These are phyloP conservation scores for Saiga tatarica DNA, from an alignment of 2,113 vertebrate species.

Conservation along the genomic window DNA sequence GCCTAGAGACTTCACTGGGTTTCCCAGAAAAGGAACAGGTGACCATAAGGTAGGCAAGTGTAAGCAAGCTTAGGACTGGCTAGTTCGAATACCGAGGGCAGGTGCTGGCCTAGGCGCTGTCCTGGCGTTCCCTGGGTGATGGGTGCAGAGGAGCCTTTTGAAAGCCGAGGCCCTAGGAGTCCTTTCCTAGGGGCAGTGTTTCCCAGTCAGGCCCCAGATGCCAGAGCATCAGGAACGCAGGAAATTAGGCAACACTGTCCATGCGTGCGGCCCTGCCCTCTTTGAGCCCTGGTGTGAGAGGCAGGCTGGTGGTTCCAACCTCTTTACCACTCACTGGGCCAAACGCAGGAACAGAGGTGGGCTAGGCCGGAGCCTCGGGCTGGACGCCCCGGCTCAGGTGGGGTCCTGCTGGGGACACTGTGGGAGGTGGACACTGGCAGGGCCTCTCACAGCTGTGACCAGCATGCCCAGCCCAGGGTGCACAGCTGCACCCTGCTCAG, in stretches of 20 bases:
- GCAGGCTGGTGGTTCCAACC: neutral
- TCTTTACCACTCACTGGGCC: neutral
- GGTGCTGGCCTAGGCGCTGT: no score
- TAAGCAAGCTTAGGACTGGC: neutral
- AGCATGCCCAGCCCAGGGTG: fast-evolving
- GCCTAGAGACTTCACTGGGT: neutral
- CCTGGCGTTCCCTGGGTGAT: neutral
- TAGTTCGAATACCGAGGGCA: neutral
- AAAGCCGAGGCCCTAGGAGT: neutral
- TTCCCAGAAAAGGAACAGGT: neutral
- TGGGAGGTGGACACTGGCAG: no score
- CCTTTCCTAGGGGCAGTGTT: neutral
- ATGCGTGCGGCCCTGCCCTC: neutral
- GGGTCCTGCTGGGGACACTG: neutral
- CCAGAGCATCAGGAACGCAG: no score
- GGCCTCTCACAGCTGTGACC: neutral
- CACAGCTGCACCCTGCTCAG: fast-evolving
- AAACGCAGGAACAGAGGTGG: no score
- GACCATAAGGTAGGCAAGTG: fast-evolving
- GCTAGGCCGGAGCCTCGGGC: neutral
- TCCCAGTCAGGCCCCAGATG: neutral
- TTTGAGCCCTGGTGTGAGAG: neutral
- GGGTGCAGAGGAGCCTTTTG: neutral
- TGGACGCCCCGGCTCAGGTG: neutral
- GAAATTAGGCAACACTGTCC: neutral